Conservation (phyloP, 2,888 invertebrate species). For the Drosophila infuscata region DNA sequence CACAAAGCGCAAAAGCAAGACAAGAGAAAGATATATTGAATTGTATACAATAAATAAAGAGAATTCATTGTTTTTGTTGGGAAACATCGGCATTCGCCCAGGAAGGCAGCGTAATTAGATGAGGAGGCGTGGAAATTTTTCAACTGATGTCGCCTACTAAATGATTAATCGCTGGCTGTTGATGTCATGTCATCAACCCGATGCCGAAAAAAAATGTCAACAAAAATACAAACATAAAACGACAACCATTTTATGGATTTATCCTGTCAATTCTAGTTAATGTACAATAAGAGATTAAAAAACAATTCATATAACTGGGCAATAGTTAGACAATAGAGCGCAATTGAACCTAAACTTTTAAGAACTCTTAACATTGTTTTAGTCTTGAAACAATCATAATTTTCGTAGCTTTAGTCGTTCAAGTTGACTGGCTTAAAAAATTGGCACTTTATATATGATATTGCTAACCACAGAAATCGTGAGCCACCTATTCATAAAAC, state of each 20-base stretch:
- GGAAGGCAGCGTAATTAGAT: constrained; percentile 16
- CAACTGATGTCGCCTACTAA: background rate
- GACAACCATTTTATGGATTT: background rate
- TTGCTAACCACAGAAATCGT: background rate
- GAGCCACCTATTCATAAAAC: background rate
- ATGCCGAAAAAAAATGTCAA: background rate
- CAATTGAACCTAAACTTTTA: background rate
- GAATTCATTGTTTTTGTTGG: constrained; percentile 13
- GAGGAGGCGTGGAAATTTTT: background rate
- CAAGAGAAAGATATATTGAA: constrained; percentile 26
- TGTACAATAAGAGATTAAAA: background rate
- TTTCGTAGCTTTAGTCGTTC: background rate
- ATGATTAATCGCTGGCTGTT: background rate
- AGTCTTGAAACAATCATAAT: background rate
- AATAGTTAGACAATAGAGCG: too few relatives aligned
- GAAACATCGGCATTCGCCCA: constrained; percentile 41
- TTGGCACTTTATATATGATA: background rate
- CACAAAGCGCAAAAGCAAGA: constrained; percentile 37
- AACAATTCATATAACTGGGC: background rate
- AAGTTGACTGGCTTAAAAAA: background rate
- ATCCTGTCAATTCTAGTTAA: too few relatives aligned
- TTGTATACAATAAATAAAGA: background rate
- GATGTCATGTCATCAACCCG: background rate
- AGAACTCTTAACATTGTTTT: background rate
- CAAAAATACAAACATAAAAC: background rate